Evolutionary conservation across 2,797 vertebrate species (phyloP), one percentile per base, ranked within the genome.

Genomic region (Galagoides demidoff): DNA sequence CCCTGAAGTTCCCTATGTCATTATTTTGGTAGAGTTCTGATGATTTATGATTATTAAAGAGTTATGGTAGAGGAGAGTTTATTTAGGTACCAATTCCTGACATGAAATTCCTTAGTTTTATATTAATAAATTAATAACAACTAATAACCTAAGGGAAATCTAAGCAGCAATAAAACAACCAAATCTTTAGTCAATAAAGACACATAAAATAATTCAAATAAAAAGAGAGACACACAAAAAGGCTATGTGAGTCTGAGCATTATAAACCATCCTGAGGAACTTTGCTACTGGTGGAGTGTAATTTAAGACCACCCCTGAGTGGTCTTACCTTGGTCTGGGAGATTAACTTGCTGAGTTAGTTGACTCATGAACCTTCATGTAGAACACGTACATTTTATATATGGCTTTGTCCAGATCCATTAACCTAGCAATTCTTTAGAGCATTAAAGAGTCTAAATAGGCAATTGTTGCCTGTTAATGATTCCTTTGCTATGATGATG

Each of bases 181-280:
- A 95, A 85, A 70, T 79, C n/a, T 74, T 92, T 23, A 91, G 45
- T 83, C 74, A 97, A 55, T 84, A 85, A 94, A 76, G 9, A 95
- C 89, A 71, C 66, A 31, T 73, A 84, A 92, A 95, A 39, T 13
- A 16, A 78, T 59, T 78, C 55, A 90, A 49, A 87, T 83, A 64
- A 29, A 57, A 73, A 82, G 79, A 85, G 22, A 87, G 63, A 85
- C 16, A 45, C 4, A 29, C 34, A 61, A 68, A 81, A 70, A 77
- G 57, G 7, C 23, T 3, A 64, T 1, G 23, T 68, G 66, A 90
- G 43, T 68, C n/a, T 37, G 37, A 64, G 64, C 78, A 52, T 37
- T 34, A 34, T 8, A 92, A 91, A 22, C 2, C 9, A 1, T 77
- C 22, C 77, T 19, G 57, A 81, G 52, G 57, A 88, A 27, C 27